Evolutionary conservation across 2,113 vertebrate genomes (phyloP).

Genomic region (Urocolius indicus): DNA sequence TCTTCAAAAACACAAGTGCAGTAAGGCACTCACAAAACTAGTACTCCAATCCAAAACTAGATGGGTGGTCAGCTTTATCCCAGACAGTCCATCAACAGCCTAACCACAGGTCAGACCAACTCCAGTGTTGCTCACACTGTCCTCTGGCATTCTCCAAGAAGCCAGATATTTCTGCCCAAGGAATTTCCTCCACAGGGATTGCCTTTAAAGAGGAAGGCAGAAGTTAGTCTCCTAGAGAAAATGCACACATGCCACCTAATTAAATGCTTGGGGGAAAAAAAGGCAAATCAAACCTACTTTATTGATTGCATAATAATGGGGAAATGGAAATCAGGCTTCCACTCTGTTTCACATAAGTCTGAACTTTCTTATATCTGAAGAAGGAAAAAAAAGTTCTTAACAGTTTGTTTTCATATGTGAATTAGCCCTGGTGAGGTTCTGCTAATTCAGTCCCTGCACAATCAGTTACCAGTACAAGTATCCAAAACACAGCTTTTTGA

Average conservation of each 20-base stretch:
- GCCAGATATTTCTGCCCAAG: constrained; percentile 50
- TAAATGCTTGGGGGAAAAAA: not conserved
- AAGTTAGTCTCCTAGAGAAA: constrained; percentile 22
- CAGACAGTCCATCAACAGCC: constrained; percentile 63
- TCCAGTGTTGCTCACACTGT: constrained; percentile 28
- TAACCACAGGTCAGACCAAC: constrained; percentile 68
- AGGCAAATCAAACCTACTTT: not conserved
- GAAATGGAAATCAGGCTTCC: not conserved
- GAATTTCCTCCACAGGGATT: constrained; percentile 54
- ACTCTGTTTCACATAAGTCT: not conserved
- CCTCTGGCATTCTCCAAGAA: constrained; percentile 4
- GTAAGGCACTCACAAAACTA: constrained; percentile 46
- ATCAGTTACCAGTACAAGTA: not conserved
- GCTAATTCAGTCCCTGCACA: not conserved
- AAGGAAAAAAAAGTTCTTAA: not conserved
- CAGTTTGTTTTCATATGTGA: not conserved
- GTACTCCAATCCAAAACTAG: constrained; percentile 25
- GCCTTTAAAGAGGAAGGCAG: constrained; percentile 19
- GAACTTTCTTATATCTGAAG: not conserved
- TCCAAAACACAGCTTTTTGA: not conserved
- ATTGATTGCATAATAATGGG: not conserved
- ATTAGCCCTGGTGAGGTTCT: not conserved
- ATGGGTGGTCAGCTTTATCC: constrained; percentile 66
- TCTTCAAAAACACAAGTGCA: constrained; percentile 51
- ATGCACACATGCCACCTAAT: not conserved